Evolutionary conservation across 2,113 vertebrate genomes (phyloP).

Genomic region (Perognathus longimembris): DNA sequence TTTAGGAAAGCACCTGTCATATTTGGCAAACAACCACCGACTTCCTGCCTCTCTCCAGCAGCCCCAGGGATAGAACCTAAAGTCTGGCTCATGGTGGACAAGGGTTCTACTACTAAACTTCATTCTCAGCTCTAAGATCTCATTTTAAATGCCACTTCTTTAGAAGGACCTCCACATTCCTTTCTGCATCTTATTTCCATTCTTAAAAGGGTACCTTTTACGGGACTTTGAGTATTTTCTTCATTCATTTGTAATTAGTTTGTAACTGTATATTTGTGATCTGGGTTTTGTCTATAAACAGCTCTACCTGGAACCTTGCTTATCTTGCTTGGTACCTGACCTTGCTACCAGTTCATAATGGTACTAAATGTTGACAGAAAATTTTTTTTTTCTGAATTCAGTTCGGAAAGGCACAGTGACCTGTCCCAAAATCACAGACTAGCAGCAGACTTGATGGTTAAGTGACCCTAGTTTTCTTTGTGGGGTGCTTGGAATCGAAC

Average conservation of each 20-base stretch:
- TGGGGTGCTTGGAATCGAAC: not conserved
- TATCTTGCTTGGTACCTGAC: not conserved
- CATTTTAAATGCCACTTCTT: not conserved
- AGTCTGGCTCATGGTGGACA: not conserved
- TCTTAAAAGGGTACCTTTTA: not conserved
- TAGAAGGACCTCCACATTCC: not conserved
- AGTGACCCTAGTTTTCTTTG: not conserved
- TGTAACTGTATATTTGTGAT: not conserved
- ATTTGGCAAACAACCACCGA: not conserved
- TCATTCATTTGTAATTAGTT: not conserved
- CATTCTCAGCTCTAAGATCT: not conserved
- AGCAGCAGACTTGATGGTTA: not conserved
- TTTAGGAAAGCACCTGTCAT: not conserved
- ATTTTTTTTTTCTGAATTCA: not conserved
- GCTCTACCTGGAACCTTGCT: not conserved
- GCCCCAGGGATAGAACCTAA: not conserved
- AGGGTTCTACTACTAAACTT: not conserved
- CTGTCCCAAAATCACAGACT: not conserved
- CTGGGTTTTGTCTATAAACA: not conserved
- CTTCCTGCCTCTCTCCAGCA: not conserved
- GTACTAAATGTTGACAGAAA: not conserved
- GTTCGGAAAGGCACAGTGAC: not conserved
- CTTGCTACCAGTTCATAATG: not conserved
- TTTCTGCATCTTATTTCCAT: not conserved
- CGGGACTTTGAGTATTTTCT: not conserved